These are phyloP conservation scores for Anodontia alba DNA, from an alignment of 2,888 invertebrate species.

Conservation along the genomic window DNA sequence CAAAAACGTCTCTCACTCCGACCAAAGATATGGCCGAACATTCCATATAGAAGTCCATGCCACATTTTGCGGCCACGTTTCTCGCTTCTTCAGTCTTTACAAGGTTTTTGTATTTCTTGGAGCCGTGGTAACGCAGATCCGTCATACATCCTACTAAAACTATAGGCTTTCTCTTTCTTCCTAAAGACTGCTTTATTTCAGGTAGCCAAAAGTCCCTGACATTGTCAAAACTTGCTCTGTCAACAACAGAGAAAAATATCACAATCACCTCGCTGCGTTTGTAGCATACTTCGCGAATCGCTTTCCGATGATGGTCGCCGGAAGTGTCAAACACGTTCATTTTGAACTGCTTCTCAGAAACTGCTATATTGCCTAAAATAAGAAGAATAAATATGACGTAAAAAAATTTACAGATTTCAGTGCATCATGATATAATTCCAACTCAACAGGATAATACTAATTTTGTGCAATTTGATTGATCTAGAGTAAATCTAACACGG, in stretches of 20 bases:
- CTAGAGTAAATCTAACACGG: no score
- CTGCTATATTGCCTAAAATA: not conserved
- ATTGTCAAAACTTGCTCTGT: constrained; percentile 64
- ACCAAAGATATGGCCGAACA: constrained; percentile 32
- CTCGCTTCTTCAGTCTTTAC: constrained; percentile 57
- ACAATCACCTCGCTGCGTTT: constrained; percentile 67
- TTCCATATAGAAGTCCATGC: constrained; percentile 66
- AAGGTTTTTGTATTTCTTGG: not conserved
- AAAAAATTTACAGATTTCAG: no score
- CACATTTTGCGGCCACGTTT: constrained; percentile 55
- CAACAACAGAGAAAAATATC: constrained; percentile 66
- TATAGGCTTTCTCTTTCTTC: constrained; percentile 58
- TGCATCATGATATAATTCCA: no score
- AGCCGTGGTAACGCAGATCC: constrained; percentile 48
- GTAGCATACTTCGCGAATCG: constrained; percentile 64
- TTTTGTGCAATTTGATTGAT: no score
- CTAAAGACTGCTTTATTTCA: constrained; percentile 58
- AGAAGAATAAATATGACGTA: no score
- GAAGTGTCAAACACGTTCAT: not conserved
- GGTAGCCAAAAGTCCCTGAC: constrained; percentile 66
- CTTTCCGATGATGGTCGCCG: constrained; percentile 50
- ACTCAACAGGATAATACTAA: no score
- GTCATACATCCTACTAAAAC: constrained; percentile 67
- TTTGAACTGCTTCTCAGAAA: not conserved
- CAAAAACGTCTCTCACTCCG: not conserved